A percentile compares a stretch with the other conserved stretches of the same genome.
phyloP scores from a whole-genome alignment of 2,113 vertebrate genomes.

The Spilogale gracilis region DNA sequence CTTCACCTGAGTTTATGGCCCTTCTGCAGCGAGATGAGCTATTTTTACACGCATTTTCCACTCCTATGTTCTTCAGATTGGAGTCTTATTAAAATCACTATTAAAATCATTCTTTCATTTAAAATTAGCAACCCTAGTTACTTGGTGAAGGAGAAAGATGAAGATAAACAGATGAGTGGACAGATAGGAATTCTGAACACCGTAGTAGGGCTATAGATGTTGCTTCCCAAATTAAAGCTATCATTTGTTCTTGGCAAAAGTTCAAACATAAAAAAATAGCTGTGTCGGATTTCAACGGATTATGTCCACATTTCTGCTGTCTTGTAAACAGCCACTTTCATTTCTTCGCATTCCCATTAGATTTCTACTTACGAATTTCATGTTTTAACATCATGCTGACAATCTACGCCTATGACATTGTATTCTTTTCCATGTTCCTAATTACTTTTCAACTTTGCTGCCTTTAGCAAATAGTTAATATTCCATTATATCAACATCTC shows the following conservation, averaged over 20 bases:
- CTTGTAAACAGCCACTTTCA: rapidly evolving
- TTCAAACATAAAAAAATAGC: neutral
- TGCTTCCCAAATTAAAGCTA: neutral
- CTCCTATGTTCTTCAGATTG: neutral
- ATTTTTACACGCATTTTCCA: neutral
- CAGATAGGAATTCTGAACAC: neutral
- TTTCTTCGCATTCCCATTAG: neutral
- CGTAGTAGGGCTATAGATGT: rapidly evolving
- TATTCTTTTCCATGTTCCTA: neutral
- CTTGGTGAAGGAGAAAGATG: neutral
- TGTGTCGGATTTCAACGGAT: neutral
- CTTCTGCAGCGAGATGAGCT: neutral
- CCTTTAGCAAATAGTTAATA: neutral
- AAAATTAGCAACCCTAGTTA: neutral
- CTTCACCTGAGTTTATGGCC: neutral
- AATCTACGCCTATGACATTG: rapidly evolving
- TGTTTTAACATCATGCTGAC: neutral
- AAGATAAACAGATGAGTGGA: neutral
- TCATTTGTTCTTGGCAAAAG: neutral
- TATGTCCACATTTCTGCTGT: neutral
- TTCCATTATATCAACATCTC: neutral
- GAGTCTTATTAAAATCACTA: neutral
- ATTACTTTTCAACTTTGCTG: neutral
- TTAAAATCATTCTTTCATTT: neutral
- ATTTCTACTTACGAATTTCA: neutral